Base-by-base conservation (phyloP, 2,888 invertebrate species). In the Salticus scenicus region DNA sequence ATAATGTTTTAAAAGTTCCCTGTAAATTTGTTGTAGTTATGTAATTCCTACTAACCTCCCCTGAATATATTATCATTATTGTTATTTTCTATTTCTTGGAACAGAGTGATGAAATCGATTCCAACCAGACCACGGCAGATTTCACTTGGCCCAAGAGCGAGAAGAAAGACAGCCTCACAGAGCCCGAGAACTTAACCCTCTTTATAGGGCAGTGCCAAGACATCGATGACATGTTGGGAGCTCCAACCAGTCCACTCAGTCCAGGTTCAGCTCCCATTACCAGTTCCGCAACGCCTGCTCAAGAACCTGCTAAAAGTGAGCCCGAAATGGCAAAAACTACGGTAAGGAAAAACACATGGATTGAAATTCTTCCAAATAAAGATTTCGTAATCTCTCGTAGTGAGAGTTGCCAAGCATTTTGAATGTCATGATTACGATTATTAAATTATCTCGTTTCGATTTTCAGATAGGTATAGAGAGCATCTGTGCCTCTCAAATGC, bases 141-240 rank as follows among this genome's bases (percentile, higher is more conserved):
- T 73, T 71, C 17, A 71, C 70, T 67, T 71, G 89, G 33, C 90
- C 90, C 17, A 89, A 89, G 71, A 88, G 88, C 28, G 90, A 91
- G 80, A 88, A 89, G 37, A 89, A 90, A 92, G 89, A 91, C 42
- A 84, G 77, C 57, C 67, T 78, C 0, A 37, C 57, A 7, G 30
- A 78, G 1, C 69, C 74, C 0, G 84, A 78, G 8, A 78, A 89
- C 90, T 91, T 89, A 90, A 92, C 92, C 78, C 91, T 94, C 77
- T 98, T 96, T 91, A 96, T 97, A 88, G 96, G 97, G 14, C 94
- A 94, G 80, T 96, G 96, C 91, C 95, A 94, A 63, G 96, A 97
- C 91, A 97, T 97, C 89, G 97, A 97, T 90, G 97, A 98, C 90
- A 94, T 98, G 90, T 92, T 98, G 87, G 97, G 96, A 7, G 89